Conservation (phyloP, 2,888 invertebrate species). For the Drosophila mimica region DNA sequence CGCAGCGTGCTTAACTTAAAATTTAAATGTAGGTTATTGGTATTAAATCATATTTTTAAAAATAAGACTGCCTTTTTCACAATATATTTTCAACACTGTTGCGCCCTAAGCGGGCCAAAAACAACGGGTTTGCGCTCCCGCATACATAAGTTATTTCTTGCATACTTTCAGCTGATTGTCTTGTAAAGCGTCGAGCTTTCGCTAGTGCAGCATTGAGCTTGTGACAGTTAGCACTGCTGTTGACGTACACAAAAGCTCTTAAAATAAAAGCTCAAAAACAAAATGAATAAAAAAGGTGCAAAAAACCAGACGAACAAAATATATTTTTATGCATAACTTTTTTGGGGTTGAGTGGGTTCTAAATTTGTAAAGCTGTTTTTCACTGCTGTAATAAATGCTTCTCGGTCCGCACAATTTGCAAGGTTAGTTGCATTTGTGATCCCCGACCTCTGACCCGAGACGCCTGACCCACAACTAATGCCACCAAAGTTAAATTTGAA, state of each 20-base stretch:
- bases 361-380: not conserved
- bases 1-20: not conserved
- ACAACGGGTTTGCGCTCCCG: too few relatives aligned
- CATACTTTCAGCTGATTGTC: not conserved
- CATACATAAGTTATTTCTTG: not conserved
- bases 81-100: not conserved
- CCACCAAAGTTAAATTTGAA: slow-evolving; percentile 10
- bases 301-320: not conserved
- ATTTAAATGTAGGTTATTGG: not conserved
- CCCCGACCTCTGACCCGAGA: not conserved
- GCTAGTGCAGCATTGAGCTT: not conserved
- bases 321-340: not conserved
- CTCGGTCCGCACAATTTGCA: slow-evolving; percentile 6
- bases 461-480: slow-evolving; percentile 9
- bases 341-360: not conserved
- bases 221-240: slow-evolving; percentile 6
- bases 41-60: not conserved
- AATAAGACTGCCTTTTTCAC: not conserved
- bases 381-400: slow-evolving; percentile 8
- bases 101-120: not conserved
- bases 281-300: not conserved
- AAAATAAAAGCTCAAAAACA: not conserved
- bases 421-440: not conserved
- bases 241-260: not conserved
- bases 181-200: not conserved